These are phyloP conservation scores for Caretta caretta DNA, from an alignment of 2,113 vertebrate genomes.

Conservation along the genomic window DNA sequence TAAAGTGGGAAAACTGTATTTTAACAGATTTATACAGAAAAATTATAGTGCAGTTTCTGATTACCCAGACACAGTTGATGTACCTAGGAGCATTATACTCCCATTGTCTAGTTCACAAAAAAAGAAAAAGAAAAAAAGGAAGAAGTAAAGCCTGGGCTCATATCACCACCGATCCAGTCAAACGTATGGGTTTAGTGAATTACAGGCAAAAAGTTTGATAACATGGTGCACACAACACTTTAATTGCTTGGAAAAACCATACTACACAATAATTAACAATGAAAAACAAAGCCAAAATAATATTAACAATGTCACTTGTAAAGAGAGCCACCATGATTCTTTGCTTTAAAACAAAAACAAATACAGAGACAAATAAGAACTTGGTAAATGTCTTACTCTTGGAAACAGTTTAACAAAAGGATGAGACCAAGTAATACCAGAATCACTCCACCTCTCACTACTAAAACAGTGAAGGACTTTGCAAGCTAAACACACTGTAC, in stretches of 20 bases:
- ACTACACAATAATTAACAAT: not conserved
- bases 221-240: not conserved
- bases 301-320: not conserved
- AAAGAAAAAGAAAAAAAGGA: not conserved
- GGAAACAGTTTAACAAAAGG: not conserved
- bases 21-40: conserved; percentile 56
- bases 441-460: not conserved
- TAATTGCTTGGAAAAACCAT: not conserved
- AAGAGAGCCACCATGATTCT: conserved; percentile 7
- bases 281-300: conserved; percentile 23
- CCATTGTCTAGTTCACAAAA: not conserved
- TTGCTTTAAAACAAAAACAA: conserved; percentile 34
- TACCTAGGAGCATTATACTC: not conserved
- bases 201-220: conserved; percentile 4
- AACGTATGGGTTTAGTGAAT: conserved; percentile 13
- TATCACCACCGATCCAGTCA: not conserved
- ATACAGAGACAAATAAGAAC: not conserved
- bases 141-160: conserved; percentile 43
- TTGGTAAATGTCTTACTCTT: not conserved
- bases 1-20: conserved; percentile 43
- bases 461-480: not conserved
- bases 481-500: not conserved
- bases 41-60: conserved; percentile 41
- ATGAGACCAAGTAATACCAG: not conserved
- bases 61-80: conserved; percentile 5